Conservation (phyloP, 37 sponge, comb jelly and placozoan genomes). For the Halisarca cf. caerulea region DNA sequence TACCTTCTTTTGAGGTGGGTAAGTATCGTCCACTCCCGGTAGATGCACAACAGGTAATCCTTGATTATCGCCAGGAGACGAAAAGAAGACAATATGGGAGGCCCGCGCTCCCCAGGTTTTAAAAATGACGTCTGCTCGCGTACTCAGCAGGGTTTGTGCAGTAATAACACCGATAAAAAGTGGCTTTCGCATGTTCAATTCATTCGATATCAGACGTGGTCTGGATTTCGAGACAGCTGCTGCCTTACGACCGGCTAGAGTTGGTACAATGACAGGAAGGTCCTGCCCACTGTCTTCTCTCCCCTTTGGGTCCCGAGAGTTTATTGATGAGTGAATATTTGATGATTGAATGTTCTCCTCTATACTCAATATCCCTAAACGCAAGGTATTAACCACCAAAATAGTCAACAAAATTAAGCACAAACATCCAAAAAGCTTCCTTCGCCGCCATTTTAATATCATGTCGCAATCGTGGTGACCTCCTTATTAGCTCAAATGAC, state of each 20-base stretch:
- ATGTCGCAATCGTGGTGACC: too few species aligned
- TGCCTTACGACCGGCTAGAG: background rate
- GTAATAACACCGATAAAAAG: conserved; percentile 78
- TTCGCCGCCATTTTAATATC: too few species aligned
- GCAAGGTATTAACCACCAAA: too few species aligned
- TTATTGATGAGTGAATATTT: too few species aligned
- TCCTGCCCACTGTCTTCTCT: too few species aligned
- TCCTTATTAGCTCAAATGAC: too few species aligned
- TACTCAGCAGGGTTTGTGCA: conserved; percentile 35
- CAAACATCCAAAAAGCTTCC: too few species aligned
- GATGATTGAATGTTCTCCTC: too few species aligned
- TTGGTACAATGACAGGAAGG: too few species aligned
- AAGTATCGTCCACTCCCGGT: conserved; percentile 58
- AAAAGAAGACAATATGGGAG: conserved; percentile 49
- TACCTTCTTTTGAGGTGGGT: conserved; percentile 76
- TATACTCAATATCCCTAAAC: too few species aligned
- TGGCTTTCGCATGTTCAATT: conserved; percentile 29
- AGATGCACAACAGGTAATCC: conserved; percentile 29
- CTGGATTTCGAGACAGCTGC: background rate
- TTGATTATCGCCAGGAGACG: background rate
- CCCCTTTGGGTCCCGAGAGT: too few species aligned
- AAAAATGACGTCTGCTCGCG: conserved; percentile 46
- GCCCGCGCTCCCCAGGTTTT: conserved; percentile 70
- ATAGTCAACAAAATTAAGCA: too few species aligned
- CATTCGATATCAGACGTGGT: conserved; percentile 1